A percentile compares a stretch with the other conserved stretches of the same genome.
These are phyloP conservation scores for Acanthosoma haemorrhoidale DNA, from an alignment of 2,888 invertebrate species.

Conservation along the genomic window DNA sequence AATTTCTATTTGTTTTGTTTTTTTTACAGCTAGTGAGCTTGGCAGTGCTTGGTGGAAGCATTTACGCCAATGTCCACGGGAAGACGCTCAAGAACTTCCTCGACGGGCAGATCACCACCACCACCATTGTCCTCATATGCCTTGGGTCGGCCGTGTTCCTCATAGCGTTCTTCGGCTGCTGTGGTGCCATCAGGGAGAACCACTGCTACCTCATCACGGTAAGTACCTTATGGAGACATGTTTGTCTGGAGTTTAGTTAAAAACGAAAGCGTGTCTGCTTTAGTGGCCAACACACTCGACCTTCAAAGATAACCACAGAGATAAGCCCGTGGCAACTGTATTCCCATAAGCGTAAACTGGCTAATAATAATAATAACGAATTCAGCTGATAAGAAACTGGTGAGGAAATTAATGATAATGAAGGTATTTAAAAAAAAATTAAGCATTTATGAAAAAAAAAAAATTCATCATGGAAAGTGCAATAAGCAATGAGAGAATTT, in stretches of 20 bases:
- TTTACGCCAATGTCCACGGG: constrained; percentile 64
- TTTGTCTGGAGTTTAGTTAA: background rate
- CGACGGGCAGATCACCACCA: constrained; percentile 69
- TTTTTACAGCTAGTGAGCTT: constrained; percentile 62
- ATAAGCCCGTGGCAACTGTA: too few species aligned
- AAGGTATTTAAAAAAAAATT: too few species aligned
- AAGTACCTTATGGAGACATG: constrained; percentile 45
- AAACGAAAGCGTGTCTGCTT: background rate
- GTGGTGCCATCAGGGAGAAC: constrained; percentile 82
- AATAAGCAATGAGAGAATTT: too few species aligned
- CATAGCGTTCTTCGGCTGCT: constrained; percentile 84
- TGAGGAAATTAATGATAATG: too few species aligned
- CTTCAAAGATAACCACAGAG: too few species aligned
- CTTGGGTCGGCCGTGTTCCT: constrained; percentile 78
- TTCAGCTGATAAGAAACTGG: too few species aligned
- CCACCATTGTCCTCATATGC: constrained; percentile 75
- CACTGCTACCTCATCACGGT: constrained; percentile 78
- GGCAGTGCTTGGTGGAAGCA: constrained; percentile 65
- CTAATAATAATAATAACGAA: too few species aligned
- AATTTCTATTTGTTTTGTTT: constrained; percentile 11
- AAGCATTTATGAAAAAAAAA: too few species aligned
- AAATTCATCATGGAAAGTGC: too few species aligned
- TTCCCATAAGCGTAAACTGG: too few species aligned
- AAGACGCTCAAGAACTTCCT: constrained; percentile 71
- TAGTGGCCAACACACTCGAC: too few species aligned